phyloP scores from a whole-genome alignment of 1,140 invertebrate species.

The Bacillus rossius region DNA sequence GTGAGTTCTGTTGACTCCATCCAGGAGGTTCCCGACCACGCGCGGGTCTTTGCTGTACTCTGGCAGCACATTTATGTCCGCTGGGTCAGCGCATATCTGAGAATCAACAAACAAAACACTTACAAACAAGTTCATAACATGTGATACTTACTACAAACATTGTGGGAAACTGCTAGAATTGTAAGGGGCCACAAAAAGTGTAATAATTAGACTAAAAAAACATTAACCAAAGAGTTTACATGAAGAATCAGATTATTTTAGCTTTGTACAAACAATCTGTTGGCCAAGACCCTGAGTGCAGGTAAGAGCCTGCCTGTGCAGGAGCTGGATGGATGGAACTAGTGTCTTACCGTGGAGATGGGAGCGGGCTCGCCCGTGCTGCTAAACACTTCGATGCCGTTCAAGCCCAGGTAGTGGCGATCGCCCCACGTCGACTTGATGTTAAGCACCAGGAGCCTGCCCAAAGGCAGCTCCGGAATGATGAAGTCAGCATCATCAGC shows the following conservation, averaged over 20 bases:
- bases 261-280: too few species aligned
- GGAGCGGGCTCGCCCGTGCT: slow-evolving; percentile 50
- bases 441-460: slow-evolving; percentile 58
- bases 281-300: too few species aligned
- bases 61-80: slow-evolving; percentile 53
- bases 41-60: slow-evolving; percentile 53
- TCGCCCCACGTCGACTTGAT: slow-evolving; percentile 80
- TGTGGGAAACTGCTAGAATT: too few species aligned
- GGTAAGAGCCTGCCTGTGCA: too few species aligned
- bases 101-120: background rate
- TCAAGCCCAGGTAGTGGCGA: slow-evolving; percentile 70
- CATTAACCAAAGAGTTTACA: too few species aligned
- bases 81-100: slow-evolving; percentile 52
- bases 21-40: slow-evolving; percentile 57
- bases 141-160: background rate
- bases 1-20: slow-evolving; percentile 64
- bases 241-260: too few species aligned
- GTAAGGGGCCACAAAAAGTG: too few species aligned
- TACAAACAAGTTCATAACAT: slow-evolving; percentile 13
- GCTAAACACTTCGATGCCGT: slow-evolving; percentile 73
- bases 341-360: slow-evolving; percentile 47
- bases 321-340: too few species aligned
- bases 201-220: too few species aligned
- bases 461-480: slow-evolving; percentile 69
- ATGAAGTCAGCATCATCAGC: slow-evolving; percentile 34